Evolutionary conservation across 1,140 invertebrate species (phyloP).

Genomic region (Sycophila sp.): DNA sequence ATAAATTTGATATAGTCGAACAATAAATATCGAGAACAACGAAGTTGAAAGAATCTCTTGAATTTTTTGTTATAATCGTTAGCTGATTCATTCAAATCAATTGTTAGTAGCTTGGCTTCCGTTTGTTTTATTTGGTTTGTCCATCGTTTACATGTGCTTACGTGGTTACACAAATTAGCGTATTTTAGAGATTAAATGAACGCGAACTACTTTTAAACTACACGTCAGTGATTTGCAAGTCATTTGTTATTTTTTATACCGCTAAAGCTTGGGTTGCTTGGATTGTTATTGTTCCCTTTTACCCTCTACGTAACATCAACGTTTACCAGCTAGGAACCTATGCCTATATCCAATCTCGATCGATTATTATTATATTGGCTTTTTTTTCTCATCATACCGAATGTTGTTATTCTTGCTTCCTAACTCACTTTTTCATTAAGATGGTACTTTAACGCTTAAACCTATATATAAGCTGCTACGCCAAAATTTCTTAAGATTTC

Average conservation of each 20-base stretch:
- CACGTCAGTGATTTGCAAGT: neutral
- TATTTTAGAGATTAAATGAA: conserved; percentile 10
- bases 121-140: too few relatives aligned
- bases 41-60: too few relatives aligned
- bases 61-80: too few relatives aligned
- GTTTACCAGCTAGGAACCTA: neutral
- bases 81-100: too few relatives aligned
- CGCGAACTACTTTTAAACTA: neutral
- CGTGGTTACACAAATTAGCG: conserved; percentile 9
- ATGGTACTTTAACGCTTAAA: conserved; percentile 18
- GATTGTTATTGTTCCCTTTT: conserved; percentile 33
- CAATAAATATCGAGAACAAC: too few relatives aligned
- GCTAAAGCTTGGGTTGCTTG: neutral
- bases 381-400: neutral
- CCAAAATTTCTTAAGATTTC: conserved; percentile 29
- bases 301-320: conserved; percentile 8
- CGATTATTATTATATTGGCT: too few relatives aligned
- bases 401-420: neutral
- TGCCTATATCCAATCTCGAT: too few relatives aligned
- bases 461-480: conserved; percentile 31
- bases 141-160: too few relatives aligned
- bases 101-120: too few relatives aligned
- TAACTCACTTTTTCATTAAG: conserved; percentile 6
- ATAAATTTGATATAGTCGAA: too few relatives aligned
- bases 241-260: conserved; percentile 6